Evolutionary conservation across 2,888 invertebrate genomes (phyloP).

Genomic region (Mesoligia furuncula): DNA sequence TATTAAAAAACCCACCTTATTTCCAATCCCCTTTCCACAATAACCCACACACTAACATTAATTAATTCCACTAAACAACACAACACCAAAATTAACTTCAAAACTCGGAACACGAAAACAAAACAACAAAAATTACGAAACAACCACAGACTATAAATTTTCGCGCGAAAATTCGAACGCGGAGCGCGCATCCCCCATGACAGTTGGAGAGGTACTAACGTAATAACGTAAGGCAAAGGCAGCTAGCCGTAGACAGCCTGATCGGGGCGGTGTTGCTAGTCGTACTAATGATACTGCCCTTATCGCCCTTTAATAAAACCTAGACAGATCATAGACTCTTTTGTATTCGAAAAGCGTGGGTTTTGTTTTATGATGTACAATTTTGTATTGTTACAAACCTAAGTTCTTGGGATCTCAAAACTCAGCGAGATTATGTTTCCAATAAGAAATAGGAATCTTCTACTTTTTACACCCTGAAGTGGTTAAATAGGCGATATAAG

Average conservation of each 20-base stretch:
- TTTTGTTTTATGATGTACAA: not conserved
- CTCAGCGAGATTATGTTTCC: not conserved
- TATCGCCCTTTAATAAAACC: constrained; percentile 39
- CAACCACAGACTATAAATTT: constrained; percentile 4
- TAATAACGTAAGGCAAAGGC: constrained; percentile 30
- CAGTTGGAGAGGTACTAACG: constrained; percentile 40
- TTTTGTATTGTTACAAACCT: not conserved
- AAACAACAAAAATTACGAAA: constrained; percentile 37
- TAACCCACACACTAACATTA: constrained; percentile 1
- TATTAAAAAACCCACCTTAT: constrained; percentile 31
- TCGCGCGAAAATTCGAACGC: constrained; percentile 41
- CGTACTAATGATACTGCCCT: constrained; percentile 17
- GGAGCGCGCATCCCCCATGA: constrained; percentile 32
- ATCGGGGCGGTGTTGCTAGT: constrained; percentile 36
- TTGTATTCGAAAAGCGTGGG: constrained; percentile 1
- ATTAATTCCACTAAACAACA: constrained; percentile 15
- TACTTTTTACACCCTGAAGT: not conserved
- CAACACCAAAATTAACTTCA: not conserved
- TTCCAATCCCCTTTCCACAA: not conserved
- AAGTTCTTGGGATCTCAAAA: not conserved
- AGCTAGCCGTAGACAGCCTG: constrained; percentile 25
- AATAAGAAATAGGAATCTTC: not conserved
- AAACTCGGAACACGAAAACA: not conserved
- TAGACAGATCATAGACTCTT: not conserved
- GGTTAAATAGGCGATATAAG: not conserved